Evolutionary conservation across 2,113 vertebrate genomes (phyloP).

Genomic region (Peromyscus californicus): DNA sequence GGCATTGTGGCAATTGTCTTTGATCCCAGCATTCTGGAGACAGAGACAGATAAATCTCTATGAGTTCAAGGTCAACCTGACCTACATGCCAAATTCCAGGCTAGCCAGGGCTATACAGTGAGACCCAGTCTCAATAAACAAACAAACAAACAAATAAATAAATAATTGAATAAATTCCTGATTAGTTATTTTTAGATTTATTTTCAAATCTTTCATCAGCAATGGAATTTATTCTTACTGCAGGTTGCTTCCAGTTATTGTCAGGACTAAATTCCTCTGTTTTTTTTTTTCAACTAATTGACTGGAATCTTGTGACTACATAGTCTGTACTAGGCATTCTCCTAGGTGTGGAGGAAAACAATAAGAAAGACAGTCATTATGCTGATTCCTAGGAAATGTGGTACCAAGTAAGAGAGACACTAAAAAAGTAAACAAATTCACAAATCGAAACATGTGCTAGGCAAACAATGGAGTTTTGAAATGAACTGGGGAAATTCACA

Average conservation of each 20-base stretch:
- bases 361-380: background rate
- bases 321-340: background rate
- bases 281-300: background rate
- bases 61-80: background rate
- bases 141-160: background rate
- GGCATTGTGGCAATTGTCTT: background rate
- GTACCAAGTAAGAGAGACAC: background rate
- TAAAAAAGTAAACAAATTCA: background rate
- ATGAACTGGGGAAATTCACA: background rate
- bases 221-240: background rate
- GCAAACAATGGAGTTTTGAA: background rate
- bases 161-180: background rate
- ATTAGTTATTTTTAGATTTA: slow-evolving; percentile 7
- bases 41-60: background rate
- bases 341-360: background rate
- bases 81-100: background rate
- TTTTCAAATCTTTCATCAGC: slow-evolving; percentile 1
- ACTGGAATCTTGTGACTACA: background rate
- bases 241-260: background rate
- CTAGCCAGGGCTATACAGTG: background rate
- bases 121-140: background rate
- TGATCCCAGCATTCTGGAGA: background rate
- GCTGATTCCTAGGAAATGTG: background rate
- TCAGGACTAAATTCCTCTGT: background rate
- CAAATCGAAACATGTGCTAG: background rate